phyloP scores from a whole-genome alignment of 2,888 invertebrate species.

The Nycteola revayana region DNA sequence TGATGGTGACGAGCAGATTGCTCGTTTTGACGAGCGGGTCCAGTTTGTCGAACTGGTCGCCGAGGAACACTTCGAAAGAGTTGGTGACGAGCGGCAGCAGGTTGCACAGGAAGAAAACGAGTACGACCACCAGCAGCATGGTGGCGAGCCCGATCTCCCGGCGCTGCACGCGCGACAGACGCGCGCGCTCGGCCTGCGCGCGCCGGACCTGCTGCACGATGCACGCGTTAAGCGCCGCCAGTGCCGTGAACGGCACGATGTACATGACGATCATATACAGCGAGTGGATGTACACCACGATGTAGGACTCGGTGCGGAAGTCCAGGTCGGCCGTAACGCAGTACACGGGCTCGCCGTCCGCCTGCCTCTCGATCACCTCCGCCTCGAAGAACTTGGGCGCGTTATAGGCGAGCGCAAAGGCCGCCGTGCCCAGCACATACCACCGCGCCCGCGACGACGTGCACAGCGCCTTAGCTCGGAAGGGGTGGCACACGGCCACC shows the following conservation, averaged over 20 bases:
- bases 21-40: slow-evolving; percentile 90
- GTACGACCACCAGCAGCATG: slow-evolving; percentile 96
- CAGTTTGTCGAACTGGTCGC: slow-evolving; percentile 62
- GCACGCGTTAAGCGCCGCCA: slow-evolving; percentile 94
- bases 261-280: slow-evolving; percentile 97
- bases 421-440: slow-evolving; percentile 91
- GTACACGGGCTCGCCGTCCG: slow-evolving; percentile 82
- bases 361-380: slow-evolving; percentile 65
- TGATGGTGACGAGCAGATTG: slow-evolving; percentile 97
- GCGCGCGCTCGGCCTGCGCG: slow-evolving; percentile 94
- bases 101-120: slow-evolving; percentile 97
- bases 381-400: slow-evolving; percentile 90
- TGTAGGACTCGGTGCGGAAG: slow-evolving; percentile 87
- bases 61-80: slow-evolving; percentile 89
- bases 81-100: slow-evolving; percentile 92
- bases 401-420: slow-evolving; percentile 93
- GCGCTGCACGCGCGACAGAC: slow-evolving; percentile 93
- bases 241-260: slow-evolving; percentile 93
- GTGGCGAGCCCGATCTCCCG: slow-evolving; percentile 97
- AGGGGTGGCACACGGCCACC: slow-evolving; percentile 95
- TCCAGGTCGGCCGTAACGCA: slow-evolving; percentile 86
- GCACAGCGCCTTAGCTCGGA: slow-evolving; percentile 93
- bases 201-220: slow-evolving; percentile 95
- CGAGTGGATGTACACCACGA: slow-evolving; percentile 95
- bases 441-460: slow-evolving; percentile 93